Conservation (phyloP, 1,140 invertebrate genomes). For the Nylanderia fulva region DNA sequence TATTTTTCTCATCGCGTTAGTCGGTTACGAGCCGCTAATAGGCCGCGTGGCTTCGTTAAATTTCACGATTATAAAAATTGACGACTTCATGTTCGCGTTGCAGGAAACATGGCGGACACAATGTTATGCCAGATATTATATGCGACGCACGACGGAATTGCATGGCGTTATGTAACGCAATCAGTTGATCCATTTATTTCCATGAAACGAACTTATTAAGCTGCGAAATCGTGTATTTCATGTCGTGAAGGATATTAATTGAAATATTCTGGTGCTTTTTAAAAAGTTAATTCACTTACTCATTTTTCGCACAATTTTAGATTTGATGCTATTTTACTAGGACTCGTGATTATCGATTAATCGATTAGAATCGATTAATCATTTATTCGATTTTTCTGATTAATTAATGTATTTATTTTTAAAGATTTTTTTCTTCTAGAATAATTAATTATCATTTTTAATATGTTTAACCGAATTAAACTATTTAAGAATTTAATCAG, state of each 20-base stretch:
- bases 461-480: too few relatives aligned
- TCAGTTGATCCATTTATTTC: slow-evolving; percentile 39
- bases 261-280: not conserved
- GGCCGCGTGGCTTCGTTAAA: slow-evolving; percentile 67
- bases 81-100: slow-evolving; percentile 61
- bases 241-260: not conserved
- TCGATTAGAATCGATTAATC: too few relatives aligned
- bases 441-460: too few relatives aligned
- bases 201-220: not conserved
- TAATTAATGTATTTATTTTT: too few relatives aligned
- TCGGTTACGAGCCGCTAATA: slow-evolving; percentile 75
- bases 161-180: not conserved
- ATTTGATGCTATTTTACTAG: not conserved
- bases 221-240: not conserved
- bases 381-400: too few relatives aligned
- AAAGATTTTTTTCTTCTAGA: too few relatives aligned
- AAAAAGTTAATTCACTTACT: not conserved
- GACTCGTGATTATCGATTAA: too few relatives aligned
- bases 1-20: slow-evolving; percentile 65
- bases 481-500: too few relatives aligned
- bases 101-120: slow-evolving; percentile 27
- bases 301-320: not conserved
- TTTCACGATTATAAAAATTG: slow-evolving; percentile 75
- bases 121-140: slow-evolving; percentile 8
- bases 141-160: not conserved